Evolutionary conservation across 2,888 invertebrate species (phyloP).

Genomic region (Tetanocera ferruginea): DNA sequence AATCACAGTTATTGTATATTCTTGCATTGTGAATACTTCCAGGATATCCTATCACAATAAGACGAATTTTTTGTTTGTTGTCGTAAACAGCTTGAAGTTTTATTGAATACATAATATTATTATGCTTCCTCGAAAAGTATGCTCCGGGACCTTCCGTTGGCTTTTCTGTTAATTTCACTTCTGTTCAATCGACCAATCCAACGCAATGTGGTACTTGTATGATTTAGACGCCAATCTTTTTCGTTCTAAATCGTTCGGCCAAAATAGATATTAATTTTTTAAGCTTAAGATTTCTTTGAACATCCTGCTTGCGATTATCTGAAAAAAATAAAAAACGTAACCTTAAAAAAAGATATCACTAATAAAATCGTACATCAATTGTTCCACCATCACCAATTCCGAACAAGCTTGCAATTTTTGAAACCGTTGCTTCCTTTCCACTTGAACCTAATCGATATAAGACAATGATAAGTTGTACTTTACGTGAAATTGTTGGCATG

Average conservation of each 20-base stretch:
- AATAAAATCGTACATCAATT: too few relatives aligned
- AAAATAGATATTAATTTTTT: constrained; percentile 24
- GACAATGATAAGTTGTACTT: not conserved
- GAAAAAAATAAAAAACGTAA: too few relatives aligned
- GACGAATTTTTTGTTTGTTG: constrained; percentile 29
- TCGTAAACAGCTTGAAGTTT: constrained; percentile 41
- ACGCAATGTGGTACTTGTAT: constrained; percentile 39
- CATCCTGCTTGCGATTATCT: not conserved
- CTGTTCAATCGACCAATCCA: constrained; percentile 42
- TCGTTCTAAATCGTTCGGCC: constrained; percentile 26
- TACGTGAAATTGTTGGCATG: not conserved
- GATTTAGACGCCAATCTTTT: constrained; percentile 26
- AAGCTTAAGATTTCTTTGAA: constrained; percentile 14
- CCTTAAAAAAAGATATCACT: too few relatives aligned
- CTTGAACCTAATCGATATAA: not conserved
- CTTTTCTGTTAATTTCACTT: too few relatives aligned
- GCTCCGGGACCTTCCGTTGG: constrained; percentile 34
- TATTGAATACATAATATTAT: constrained; percentile 40
- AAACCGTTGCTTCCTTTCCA: not conserved
- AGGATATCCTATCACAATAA: constrained; percentile 39
- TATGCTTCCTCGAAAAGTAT: constrained; percentile 42
- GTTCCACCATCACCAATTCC: constrained; percentile 7
- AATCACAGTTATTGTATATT: constrained; percentile 43
- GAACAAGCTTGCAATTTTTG: not conserved
- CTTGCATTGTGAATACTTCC: constrained; percentile 42